Base-by-base conservation (phyloP, 2,113 vertebrate genomes). In the Macquaria australasica region DNA sequence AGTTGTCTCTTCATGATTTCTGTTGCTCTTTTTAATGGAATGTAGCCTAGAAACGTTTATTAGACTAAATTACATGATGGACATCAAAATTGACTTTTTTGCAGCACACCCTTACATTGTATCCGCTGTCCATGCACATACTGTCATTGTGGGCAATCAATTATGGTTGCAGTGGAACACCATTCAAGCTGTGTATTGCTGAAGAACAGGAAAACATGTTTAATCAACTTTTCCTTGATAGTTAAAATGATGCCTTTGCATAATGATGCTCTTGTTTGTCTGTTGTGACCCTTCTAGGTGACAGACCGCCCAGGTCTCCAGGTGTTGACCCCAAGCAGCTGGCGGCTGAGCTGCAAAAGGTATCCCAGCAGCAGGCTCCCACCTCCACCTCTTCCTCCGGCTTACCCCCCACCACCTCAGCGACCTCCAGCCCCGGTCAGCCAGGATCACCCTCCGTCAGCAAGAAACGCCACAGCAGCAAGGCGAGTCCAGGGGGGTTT, bases 241-340 rank as follows among this genome's bases (percentile, higher is more conserved):
- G 15, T 48, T 48, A 48, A 16, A 48, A 48, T 39, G 3, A 39
- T 31, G 18, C 50, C 20, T 63, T 48, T 74, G 25, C n/a, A 23
- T 77, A 23, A 70, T 43, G 20, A 48, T 63, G 25, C 55, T 18
- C 11, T 53, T 73, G 3, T 78, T 3, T 51, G 55, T 28, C 70
- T 56, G 34, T 16, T 39, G 1, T 69, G 39, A 70, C 34, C 8
- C 34, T 6, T 71, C 2, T 78, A 98, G 97, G 96, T 79, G 98
- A 99, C 82, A 97, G 97, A 93, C 97, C 93, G 18, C 95, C 95
- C 60, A 97, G 96, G 88, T 99, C 98, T 72, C 98, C 98, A 5
- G 98, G 98, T 25, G 97, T 99, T 25, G 98, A 99, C 92, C 98
- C 98, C 14, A 99, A 99, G 91, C 98, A 99, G 88, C 86, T 99